Conservation (phyloP, 2,797 vertebrate genomes). For the Cynodonichthys magdalenae region DNA sequence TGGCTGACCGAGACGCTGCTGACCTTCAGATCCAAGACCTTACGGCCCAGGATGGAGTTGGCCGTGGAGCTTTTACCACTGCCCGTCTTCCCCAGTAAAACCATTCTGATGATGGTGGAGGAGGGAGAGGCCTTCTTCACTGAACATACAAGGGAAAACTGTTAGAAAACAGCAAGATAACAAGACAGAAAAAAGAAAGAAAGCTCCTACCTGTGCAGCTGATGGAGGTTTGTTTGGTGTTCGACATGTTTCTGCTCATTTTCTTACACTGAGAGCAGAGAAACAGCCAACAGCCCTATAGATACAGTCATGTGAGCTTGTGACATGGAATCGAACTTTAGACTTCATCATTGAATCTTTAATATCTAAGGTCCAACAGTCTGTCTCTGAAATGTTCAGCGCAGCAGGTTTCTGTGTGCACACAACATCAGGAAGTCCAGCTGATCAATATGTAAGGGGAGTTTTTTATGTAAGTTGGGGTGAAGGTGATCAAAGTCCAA, state of each 20-base stretch:
- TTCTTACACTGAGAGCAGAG: slow-evolving; percentile 2
- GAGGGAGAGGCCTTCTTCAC: slow-evolving; percentile 31
- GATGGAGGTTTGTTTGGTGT: slow-evolving; percentile 47
- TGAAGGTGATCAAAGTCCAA: slow-evolving; percentile 26
- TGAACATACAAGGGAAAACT: slow-evolving; percentile 4
- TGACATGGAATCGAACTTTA: slow-evolving; percentile 44
- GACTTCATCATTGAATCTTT: slow-evolving; percentile 8
- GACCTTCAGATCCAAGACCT: slow-evolving; percentile 45
- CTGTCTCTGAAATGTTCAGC: slow-evolving; percentile 42
- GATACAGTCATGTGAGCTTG: slow-evolving; percentile 3
- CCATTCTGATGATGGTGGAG: slow-evolving; percentile 55
- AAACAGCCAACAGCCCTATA: slow-evolving; percentile 19
- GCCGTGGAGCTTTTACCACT: slow-evolving; percentile 73
- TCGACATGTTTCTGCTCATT: slow-evolving; percentile 47
- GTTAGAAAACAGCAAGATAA: neutral
- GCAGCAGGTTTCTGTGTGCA: slow-evolving; percentile 17
- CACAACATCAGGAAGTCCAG: slow-evolving; percentile 27
- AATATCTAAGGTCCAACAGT: slow-evolving; percentile 42
- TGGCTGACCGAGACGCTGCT: slow-evolving; percentile 42
- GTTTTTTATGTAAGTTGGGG: neutral
- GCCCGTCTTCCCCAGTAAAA: slow-evolving; percentile 76
- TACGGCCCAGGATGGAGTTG: slow-evolving; percentile 67
- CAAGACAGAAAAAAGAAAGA: neutral
- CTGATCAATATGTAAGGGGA: neutral
- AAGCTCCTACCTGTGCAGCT: slow-evolving; percentile 33